Evolutionary conservation across 2,888 invertebrate genomes (phyloP).

Genomic region (Tetropium fuscum): DNA sequence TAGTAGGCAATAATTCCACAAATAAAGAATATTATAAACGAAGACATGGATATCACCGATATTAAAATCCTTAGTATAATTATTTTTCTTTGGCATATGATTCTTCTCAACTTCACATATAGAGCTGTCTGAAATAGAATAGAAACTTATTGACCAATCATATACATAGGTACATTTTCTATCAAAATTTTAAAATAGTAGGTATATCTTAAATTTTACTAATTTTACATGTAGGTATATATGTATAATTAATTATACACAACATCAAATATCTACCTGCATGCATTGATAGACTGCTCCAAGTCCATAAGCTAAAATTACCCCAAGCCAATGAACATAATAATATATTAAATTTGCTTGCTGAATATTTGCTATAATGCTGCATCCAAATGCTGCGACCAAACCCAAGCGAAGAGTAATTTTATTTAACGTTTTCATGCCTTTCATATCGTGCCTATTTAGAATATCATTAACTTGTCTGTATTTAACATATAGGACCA

Average conservation of each 20-base stretch:
- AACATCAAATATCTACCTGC: constrained; percentile 68
- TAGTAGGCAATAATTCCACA: constrained; percentile 36
- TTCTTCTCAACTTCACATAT: constrained; percentile 40
- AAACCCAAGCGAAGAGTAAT: constrained; percentile 66
- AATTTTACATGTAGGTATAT: no score
- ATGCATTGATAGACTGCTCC: constrained; percentile 70
- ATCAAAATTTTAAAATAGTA: no score
- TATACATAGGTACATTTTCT: no score
- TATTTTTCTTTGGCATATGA: constrained; percentile 43
- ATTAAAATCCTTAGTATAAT: constrained; percentile 41
- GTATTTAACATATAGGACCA: constrained; percentile 45
- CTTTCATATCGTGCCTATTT: constrained; percentile 37
- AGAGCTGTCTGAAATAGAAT: constrained; percentile 40
- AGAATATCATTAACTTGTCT: constrained; percentile 43
- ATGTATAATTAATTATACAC: no score
- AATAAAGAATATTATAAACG: constrained; percentile 34
- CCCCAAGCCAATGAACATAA: constrained; percentile 70
- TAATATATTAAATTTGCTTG: constrained; percentile 68
- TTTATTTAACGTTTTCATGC: constrained; percentile 42
- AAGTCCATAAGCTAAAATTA: constrained; percentile 70
- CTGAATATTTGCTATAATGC: constrained; percentile 74
- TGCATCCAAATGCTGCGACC: constrained; percentile 69
- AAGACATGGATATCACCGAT: constrained; percentile 33
- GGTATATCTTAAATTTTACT: no score
- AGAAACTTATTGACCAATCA: no score